These are phyloP conservation scores for Monopterus albus DNA, from an alignment of 2,113 vertebrate genomes.

Conservation along the genomic window DNA sequence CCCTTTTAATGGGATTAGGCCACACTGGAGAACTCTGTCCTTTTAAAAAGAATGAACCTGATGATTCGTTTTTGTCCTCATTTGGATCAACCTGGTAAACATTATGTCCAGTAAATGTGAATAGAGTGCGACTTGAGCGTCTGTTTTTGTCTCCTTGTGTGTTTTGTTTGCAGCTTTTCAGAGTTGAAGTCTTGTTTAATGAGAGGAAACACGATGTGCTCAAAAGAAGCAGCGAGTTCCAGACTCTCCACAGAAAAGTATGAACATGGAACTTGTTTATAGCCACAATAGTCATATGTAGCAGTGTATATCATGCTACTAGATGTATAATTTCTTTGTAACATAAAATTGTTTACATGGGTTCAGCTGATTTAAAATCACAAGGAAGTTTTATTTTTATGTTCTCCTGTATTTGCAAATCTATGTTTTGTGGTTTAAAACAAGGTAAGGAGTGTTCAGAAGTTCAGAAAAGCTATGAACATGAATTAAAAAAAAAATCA, in stretches of 20 bases:
- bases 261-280: conserved; percentile 9
- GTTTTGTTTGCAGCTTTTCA: conserved; percentile 85
- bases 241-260: conserved; percentile 91
- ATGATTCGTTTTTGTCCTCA: no score
- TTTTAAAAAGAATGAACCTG: neutral
- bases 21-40: neutral
- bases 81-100: no score
- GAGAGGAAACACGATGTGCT: conserved; percentile 90
- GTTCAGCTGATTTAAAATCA: no score
- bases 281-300: no score
- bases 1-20: neutral
- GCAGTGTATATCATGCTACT: neutral
- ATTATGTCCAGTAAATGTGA: no score
- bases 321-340: neutral
- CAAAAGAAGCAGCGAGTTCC: conserved; percentile 91
- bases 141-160: neutral
- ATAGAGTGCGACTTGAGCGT: neutral
- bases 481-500: no score
- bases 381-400: no score
- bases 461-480: no score
- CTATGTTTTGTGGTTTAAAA: no score
- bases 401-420: neutral
- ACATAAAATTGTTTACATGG: neutral
- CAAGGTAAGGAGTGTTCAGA: no score
- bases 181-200: conserved; percentile 89